phyloP scores from a whole-genome alignment of 2,113 vertebrate genomes.

The Corythoichthys haematopterus region DNA sequence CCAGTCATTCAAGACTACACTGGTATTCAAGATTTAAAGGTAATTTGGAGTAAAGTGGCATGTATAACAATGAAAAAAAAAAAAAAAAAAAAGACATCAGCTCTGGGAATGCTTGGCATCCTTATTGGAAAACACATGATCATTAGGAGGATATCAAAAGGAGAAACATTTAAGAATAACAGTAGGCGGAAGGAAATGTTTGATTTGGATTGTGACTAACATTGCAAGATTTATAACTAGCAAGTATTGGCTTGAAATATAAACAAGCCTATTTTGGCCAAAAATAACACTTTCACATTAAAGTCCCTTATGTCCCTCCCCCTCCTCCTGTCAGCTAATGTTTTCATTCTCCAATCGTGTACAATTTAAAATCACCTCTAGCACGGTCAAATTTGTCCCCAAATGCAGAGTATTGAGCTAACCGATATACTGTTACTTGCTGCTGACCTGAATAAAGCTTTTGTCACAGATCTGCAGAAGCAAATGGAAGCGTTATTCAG shows the following conservation, averaged over 20 bases:
- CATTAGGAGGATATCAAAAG: no score
- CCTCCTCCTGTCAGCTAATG: background rate
- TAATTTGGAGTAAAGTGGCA: no score
- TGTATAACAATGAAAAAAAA: no score
- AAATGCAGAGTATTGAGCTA: background rate
- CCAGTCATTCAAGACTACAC: no score
- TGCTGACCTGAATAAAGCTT: slow-evolving; percentile 13
- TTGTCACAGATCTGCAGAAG: slow-evolving; percentile 13
- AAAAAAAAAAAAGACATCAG: no score
- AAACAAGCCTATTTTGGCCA: background rate
- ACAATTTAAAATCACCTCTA: background rate
- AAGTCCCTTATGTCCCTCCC: background rate
- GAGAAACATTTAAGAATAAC: no score
- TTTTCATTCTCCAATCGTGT: background rate
- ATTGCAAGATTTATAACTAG: no score
- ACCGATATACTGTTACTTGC: background rate
- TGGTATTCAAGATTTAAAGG: no score
- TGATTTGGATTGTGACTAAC: no score
- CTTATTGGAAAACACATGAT: no score
- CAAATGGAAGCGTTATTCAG: slow-evolving; percentile 38
- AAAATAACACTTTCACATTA: background rate
- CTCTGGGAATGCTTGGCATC: no score
- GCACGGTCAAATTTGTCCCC: background rate
- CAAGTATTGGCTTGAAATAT: background rate
- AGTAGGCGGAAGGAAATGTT: no score